These are phyloP conservation scores for Yponomeuta evonymella DNA, from an alignment of 2,888 invertebrate genomes.

Conservation along the genomic window DNA sequence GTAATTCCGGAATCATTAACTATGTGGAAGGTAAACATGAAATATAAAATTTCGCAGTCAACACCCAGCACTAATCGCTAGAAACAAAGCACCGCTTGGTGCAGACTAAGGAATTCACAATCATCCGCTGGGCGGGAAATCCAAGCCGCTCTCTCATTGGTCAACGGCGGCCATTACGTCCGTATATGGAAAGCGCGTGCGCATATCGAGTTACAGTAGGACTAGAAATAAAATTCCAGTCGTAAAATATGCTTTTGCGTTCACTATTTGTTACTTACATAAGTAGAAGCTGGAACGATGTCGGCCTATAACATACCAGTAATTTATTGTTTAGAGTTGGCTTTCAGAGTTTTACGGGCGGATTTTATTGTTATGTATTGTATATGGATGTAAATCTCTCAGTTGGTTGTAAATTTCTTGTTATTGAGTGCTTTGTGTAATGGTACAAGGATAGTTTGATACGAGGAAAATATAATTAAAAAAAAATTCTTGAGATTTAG, in stretches of 20 bases:
- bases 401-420: not conserved
- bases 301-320: not conserved
- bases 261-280: not conserved
- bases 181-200: slow-evolving; percentile 56
- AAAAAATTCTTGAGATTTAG: no score
- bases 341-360: not conserved
- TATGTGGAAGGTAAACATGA: no score
- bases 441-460: not conserved
- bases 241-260: not conserved
- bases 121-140: slow-evolving; percentile 45
- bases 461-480: no score
- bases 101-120: not conserved
- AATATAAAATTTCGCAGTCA: not conserved
- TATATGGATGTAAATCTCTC: not conserved
- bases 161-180: slow-evolving; percentile 43
- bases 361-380: not conserved
- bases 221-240: not conserved
- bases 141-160: slow-evolving; percentile 44
- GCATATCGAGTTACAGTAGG: slow-evolving; percentile 50
- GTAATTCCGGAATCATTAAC: no score
- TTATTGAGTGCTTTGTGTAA: not conserved
- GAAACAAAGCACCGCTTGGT: not conserved
- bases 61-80: not conserved
- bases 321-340: not conserved
- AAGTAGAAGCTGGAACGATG: slow-evolving; percentile 25